Evolutionary conservation across 1,140 invertebrate genomes (phyloP).

Genomic region (Drosophila obscura): DNA sequence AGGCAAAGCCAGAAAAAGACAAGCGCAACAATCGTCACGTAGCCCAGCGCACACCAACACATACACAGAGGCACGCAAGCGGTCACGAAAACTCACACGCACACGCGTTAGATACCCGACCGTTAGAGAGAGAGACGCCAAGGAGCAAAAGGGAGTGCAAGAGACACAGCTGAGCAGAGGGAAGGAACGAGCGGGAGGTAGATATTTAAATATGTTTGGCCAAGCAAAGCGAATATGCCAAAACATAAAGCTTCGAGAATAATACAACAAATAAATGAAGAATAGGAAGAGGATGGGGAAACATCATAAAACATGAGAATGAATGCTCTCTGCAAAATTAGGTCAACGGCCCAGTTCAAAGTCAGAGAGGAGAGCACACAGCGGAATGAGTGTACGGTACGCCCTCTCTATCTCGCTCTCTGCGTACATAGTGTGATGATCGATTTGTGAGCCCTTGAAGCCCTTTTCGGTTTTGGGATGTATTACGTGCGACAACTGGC

Average conservation of each 20-base stretch:
- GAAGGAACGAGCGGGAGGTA: not conserved
- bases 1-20: constrained; percentile 57
- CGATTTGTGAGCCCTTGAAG: constrained; percentile 14
- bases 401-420: not conserved
- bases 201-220: constrained; percentile 31
- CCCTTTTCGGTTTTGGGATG: constrained; percentile 12
- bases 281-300: constrained; percentile 1
- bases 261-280: constrained; percentile 9
- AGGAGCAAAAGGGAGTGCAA: constrained; percentile 15
- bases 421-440: constrained; percentile 14
- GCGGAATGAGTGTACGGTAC: constrained; percentile 10
- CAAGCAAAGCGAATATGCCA: constrained; percentile 13
- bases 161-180: not conserved
- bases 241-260: constrained; percentile 10
- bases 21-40: constrained; percentile 73
- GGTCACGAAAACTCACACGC: constrained; percentile 17
- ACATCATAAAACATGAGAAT: constrained; percentile 16
- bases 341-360: constrained; percentile 75
- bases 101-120: constrained; percentile 35
- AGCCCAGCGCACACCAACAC: constrained; percentile 55
- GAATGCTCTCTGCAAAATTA: constrained; percentile 33
- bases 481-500: constrained; percentile 58
- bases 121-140: constrained; percentile 29
- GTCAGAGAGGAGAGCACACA: constrained; percentile 21
- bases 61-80: constrained; percentile 1